phyloP scores from a whole-genome alignment of 1,140 invertebrate species.

The Linepithema humile region DNA sequence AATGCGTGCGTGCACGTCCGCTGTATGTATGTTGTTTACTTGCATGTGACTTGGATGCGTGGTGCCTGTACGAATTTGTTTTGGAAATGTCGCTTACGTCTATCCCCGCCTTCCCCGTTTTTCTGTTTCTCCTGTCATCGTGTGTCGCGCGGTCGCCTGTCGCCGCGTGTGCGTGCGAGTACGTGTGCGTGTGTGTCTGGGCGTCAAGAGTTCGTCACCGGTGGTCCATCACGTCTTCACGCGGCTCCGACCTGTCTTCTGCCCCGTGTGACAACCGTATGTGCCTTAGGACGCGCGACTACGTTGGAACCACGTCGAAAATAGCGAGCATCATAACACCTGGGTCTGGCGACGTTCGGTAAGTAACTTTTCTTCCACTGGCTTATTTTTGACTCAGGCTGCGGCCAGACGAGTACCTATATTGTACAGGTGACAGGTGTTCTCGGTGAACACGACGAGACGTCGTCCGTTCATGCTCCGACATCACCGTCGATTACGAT shows the following conservation, averaged over 20 bases:
- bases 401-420: background rate
- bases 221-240: background rate
- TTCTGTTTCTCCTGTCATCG: background rate
- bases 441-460: background rate
- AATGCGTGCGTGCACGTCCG: conserved; percentile 21
- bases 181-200: conserved; percentile 54
- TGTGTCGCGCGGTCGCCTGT: conserved; percentile 6
- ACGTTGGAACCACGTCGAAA: background rate
- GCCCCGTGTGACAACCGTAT: background rate
- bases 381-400: background rate
- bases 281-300: background rate
- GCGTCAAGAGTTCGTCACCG: conserved; percentile 54
- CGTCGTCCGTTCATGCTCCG: background rate
- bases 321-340: conserved; percentile 5
- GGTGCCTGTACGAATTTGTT: conserved; percentile 48
- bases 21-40: conserved; percentile 47
- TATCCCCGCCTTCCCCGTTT: background rate
- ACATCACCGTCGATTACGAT: background rate
- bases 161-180: conserved; percentile 35
- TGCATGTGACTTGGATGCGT: conserved; percentile 48
- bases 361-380: background rate
- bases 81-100: conserved; percentile 27
- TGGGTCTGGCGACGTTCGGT: conserved; percentile 32
- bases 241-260: background rate
- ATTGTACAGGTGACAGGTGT: background rate